Evolutionary conservation across 1,140 invertebrate species (phyloP), one percentile per base, ranked within the genome.

Genomic region (Ceratitis capitata): DNA sequence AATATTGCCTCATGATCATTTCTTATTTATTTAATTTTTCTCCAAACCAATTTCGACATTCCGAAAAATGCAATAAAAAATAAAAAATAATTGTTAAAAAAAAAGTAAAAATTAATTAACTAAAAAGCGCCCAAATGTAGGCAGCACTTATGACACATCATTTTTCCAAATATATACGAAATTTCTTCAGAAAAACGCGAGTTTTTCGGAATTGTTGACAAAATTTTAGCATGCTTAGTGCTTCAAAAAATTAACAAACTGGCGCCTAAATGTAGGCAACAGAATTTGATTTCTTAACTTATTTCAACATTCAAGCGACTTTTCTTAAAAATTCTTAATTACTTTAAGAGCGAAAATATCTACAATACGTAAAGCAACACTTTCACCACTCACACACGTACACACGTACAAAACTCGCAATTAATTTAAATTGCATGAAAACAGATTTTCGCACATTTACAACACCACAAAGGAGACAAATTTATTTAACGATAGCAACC

Each of bases 381-480:
- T 23, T n/a, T 42, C n/a, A 74, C 19, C 16, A 14, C 2, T 5
- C 2, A 19, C 35, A 5, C 5, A 4, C n/a, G n/a, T 3, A 16
- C 12, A 74, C 16, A 19, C 19, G 35, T 32, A 23, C 69, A 2
- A 19, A 78, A 45, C 26, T n/a, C 45, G 12, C 69, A 45, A 45
- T 45, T 78, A 47, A 42, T 78, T 78, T 78, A 78, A 42, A 78
- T 78, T 12, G 19, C 69, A 78, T n/a, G 45, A 78, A 69, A 78
- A 78, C 39, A 47, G 69, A 78, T 78, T 78, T 78, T 78, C 39
- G n/a, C 69, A 45, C 35, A 78, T 78, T 78, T 32, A 45, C 69
- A 47, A 35, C 69, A 78, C 19, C 69, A 10, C 39, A 1, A 78
- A 78, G 69, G 42, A 16, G n/a, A 45, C 39, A 45, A 78, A 45